Evolutionary conservation across 1,140 invertebrate genomes (phyloP), one percentile per base, ranked within the genome.

Genomic region (Saccostrea cuccullata): DNA sequence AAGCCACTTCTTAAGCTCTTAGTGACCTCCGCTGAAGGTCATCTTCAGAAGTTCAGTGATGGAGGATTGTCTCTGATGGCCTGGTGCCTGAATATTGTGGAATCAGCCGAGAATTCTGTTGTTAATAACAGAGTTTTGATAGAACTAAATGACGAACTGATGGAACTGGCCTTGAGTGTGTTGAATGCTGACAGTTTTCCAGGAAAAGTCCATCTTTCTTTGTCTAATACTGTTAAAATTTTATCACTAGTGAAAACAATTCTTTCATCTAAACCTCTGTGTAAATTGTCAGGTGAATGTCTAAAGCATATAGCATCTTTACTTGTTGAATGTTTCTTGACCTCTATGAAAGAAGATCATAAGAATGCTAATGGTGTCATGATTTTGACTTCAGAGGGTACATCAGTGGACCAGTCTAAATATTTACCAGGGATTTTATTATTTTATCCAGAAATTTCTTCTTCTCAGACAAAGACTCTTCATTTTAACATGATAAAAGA

Each of bases 11-110:
- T 87, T 6, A 73, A 89, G 56, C 67, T 91, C 8, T 55, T 91
- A 70, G 67, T 86, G 6, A 60, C 84, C 58, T 60, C 88, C n/a
- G 85, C 86, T 55, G 82, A 90, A 73, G 87, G 86, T 84, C 91
- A 91, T 85, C 47, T 90, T 47, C 70, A 87, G 30, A 86, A 30
- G 23, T 91, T 88, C 77, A 77, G 67, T 55, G 91, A 91, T 89
- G 90, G 90, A n/a, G 91, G 91, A 84, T 82, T 89, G 40, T 89
- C 89, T 60, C 47, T 87, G 47, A 70, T 73, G 13, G 70, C 87
- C 6, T 47, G 90, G 6, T 88, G 85, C 58, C 55, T 90, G 26
- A 82, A 67, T 82, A 73, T 91, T 58, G 56, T 90, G 9, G 77
- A 67, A 17, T 77, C 67, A 23, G 90, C 89, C 17, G 15, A 89